Percentiles rank a stretch among this genome's conserved stretches.
Evolutionary conservation across 1,140 invertebrate species (phyloP).

Genomic region (Galleria mellonella): DNA sequence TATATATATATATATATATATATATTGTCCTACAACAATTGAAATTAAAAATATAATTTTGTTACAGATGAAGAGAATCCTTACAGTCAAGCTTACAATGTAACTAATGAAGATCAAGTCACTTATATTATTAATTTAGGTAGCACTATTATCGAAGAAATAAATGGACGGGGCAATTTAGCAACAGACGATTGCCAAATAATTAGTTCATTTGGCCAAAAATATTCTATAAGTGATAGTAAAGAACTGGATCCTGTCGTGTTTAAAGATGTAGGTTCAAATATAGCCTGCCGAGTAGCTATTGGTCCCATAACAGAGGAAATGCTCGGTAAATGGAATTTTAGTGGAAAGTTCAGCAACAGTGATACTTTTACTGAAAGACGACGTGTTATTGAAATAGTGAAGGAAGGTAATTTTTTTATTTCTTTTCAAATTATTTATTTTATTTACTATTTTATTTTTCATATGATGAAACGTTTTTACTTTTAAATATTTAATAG

Average conservation of each 20-base stretch:
- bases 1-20: too few relatives aligned
- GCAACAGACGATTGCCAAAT: conserved; percentile 10
- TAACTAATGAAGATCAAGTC: conserved; percentile 8
- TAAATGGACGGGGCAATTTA: conserved; percentile 4
- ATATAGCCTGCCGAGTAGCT: conserved; percentile 4
- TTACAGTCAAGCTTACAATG: conserved; percentile 21
- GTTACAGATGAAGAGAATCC: conserved; percentile 20
- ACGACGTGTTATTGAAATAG: conserved; percentile 9
- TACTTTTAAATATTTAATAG: too few relatives aligned
- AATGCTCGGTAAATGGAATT: conserved; percentile 16
- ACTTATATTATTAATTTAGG: conserved; percentile 12
- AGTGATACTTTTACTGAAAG: conserved; percentile 10
- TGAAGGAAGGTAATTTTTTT: conserved; percentile 17
- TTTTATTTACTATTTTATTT: too few relatives aligned
- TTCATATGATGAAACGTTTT: too few relatives aligned
- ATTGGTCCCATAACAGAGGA: conserved; percentile 14
- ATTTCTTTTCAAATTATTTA: too few relatives aligned
- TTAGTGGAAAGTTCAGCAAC: conserved; percentile 21
- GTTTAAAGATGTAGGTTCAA: background rate
- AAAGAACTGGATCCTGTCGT: background rate
- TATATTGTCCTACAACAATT: too few relatives aligned
- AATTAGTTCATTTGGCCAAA: conserved; percentile 8
- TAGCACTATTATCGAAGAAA: conserved; percentile 4
- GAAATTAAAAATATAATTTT: background rate
- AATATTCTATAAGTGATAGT: background rate